Base-by-base conservation (phyloP, 2,113 vertebrate species). In the Hypocryptadius cinnamomeus region DNA sequence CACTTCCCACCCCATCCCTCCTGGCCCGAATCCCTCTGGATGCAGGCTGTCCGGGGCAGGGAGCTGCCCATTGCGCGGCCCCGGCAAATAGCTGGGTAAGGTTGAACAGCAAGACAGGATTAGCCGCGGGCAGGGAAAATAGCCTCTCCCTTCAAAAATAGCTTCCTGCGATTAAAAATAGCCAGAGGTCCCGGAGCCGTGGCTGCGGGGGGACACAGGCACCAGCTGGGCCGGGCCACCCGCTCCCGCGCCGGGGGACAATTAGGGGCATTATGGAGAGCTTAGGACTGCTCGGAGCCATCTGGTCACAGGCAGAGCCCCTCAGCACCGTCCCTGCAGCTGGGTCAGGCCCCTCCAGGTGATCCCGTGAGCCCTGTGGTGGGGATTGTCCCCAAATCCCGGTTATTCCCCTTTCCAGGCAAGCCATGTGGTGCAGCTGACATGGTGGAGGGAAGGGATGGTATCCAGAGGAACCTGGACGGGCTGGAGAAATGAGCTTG, bases 101-200 rank as follows among this genome's bases (percentile, higher is more conserved):
- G 84, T n/a, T 89, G 84, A 61, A 92, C 69, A 72, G 89, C 74
- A 63, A 85, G 79, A 56, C 85, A 87, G 94, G 91, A 95, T 96
- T 91, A 96, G 89, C 87, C 80, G 23, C 65, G n/a, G 94, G 95
- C 89, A 91, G 87, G 87, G 90, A 94, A 96, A 93, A 93, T 60
- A 96, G 92, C 90, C 76, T 92, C 88, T 72, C 63, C 51, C 79
- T 94, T 95, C 85, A 50, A 72, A 96, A 91, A 95, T 95, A 93
- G 89, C 93, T 95, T 89, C 91, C 87, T 60, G 91, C 80, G 87
- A 87, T 90, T 94, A 92, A 94, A 95, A 96, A 90, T 96, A 96
- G 89, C 61, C 70, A 66, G 68, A 65, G 80, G 78, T 84, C 90
- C 90, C 72, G 9, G 44, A 88, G 92, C 76, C 25, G 2, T n/a